Evolutionary conservation across 2,797 vertebrate species (phyloP), one percentile per base, ranked within the genome.

Genomic region (Galago senegalensis): DNA sequence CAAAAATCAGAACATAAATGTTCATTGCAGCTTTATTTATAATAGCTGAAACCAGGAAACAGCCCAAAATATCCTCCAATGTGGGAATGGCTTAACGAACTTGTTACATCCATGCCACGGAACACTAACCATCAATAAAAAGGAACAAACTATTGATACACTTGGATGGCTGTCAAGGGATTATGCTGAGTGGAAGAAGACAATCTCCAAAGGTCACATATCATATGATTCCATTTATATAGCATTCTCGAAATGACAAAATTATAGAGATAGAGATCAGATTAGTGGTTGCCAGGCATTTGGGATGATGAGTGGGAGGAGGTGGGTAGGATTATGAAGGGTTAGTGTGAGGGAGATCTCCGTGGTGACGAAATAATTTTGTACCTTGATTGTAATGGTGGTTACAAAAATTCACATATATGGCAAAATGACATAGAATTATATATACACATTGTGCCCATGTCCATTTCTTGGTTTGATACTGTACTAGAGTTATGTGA

Each of bases 191-290:
- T 25, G 86, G 14, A 61, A 80, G 86, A 94, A 56, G 46, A 25
- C 46, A 67, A 0, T 76, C 25, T 87, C 72, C 61, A 80, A 96
- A 67, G 93, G 16, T 53, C 89, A 85, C 20, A 31, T 11, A 34
- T 21, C 53, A 37, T 87, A 25, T 17, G 34, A 92, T 87, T 96
- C 70, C 27, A 56, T 81, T 96, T 95, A 56, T 84, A 17, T 29
- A 72, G 58, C 89, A 65, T 89, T 73, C 85, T 92, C 60, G 58
- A 65, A 80, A 93, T 81, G 67, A 85, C 84, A 69, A 77, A 91
- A 92, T 94, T 73, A 85, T 23, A 85, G 82, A 61, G 56, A 20
- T 60, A n/a, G 63, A 87, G 73, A 56, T 29, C 14, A 46, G 77
- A 79, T 72, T 63, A 75, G 81, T 81, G 56, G 72, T 73, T 83